These are phyloP conservation scores for Hystrix brachyura DNA, from an alignment of 2,113 vertebrate genomes.

Conservation along the genomic window DNA sequence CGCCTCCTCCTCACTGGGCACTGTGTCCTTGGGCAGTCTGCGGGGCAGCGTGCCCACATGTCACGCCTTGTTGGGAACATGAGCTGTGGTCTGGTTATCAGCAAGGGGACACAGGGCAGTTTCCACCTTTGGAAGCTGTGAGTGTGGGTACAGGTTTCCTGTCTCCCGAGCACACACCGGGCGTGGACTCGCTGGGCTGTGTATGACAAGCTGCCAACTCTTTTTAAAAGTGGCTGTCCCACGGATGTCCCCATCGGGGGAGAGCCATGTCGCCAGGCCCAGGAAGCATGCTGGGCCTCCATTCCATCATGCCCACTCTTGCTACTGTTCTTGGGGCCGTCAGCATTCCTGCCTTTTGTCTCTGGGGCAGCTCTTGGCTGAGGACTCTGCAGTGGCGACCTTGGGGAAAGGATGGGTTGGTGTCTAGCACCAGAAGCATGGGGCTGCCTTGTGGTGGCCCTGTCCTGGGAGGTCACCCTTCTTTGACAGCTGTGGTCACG, in stretches of 20 bases:
- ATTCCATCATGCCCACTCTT: accelerated
- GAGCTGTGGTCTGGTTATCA: neutral
- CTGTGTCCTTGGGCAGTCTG: neutral
- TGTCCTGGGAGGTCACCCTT: neutral
- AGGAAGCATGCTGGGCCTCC: accelerated
- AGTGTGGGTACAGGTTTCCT: neutral
- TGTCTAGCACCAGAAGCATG: neutral
- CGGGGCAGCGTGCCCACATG: neutral
- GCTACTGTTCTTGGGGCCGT: neutral
- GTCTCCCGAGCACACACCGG: too few species aligned
- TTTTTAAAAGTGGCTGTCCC: neutral
- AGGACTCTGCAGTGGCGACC: too few species aligned
- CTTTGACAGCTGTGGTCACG: neutral
- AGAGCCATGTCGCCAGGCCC: neutral
- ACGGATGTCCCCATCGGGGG: accelerated
- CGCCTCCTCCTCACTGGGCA: neutral
- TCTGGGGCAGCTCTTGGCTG: neutral
- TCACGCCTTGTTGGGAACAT: neutral
- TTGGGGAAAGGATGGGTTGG: neutral
- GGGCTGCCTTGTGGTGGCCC: accelerated
- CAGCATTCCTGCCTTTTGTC: neutral
- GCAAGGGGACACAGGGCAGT: neutral
- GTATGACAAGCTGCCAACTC: too few species aligned
- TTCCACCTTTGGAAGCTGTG: neutral
- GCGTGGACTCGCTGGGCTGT: too few species aligned